phyloP scores from a whole-genome alignment of 2,888 invertebrate genomes.

The Pterostichus madidus region DNA sequence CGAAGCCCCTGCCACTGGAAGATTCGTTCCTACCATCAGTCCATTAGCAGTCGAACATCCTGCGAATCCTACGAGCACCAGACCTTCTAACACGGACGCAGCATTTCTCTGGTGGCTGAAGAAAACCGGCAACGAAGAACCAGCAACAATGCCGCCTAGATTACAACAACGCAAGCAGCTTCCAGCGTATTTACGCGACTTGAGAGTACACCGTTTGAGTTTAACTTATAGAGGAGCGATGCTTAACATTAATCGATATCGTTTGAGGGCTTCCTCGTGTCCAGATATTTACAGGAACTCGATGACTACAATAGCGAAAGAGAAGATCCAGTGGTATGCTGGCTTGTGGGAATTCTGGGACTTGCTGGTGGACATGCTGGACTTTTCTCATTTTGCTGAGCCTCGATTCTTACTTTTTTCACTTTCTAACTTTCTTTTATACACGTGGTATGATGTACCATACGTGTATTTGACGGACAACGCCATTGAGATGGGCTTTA shows the following conservation, averaged over 20 bases:
- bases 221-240: constrained; percentile 92
- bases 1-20: constrained; percentile 74
- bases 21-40: constrained; percentile 73
- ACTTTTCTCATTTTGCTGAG: constrained; percentile 89
- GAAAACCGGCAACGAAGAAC: constrained; percentile 74
- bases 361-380: constrained; percentile 87
- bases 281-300: constrained; percentile 94
- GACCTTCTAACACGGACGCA: constrained; percentile 73
- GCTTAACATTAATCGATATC: constrained; percentile 89
- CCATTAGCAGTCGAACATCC: constrained; percentile 73
- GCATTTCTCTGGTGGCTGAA: constrained; percentile 81
- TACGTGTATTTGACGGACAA: constrained; percentile 94
- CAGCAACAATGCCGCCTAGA: constrained; percentile 72
- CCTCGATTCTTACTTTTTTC: constrained; percentile 88
- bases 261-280: constrained; percentile 91
- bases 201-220: constrained; percentile 87
- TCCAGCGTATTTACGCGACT: constrained; percentile 86
- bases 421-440: constrained; percentile 92
- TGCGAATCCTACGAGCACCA: constrained; percentile 72
- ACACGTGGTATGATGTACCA: constrained; percentile 96
- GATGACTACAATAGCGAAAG: constrained; percentile 91
- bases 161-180: constrained; percentile 73
- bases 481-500: constrained; percentile 85
- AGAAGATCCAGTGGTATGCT: constrained; percentile 87
- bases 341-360: constrained; percentile 89